Evolutionary conservation across 2,797 vertebrate genomes (phyloP).

Genomic region (Huso huso): DNA sequence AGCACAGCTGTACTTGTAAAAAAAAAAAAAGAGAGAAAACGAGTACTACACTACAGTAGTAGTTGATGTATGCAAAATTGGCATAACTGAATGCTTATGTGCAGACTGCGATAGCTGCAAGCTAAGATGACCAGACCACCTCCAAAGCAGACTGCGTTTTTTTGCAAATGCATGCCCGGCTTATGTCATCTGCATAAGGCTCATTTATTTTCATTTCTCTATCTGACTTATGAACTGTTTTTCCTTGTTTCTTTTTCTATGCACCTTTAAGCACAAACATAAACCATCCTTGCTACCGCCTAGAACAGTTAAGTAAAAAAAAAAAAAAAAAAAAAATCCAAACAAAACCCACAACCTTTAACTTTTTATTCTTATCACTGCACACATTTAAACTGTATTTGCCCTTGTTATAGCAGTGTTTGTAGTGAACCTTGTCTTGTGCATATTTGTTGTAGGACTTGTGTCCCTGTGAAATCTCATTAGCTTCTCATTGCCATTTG

Average conservation of each 20-base stretch:
- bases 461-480: constrained; percentile 65
- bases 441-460: constrained; percentile 63
- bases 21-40: too few relatives aligned
- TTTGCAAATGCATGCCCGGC: constrained; percentile 70
- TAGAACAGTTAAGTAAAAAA: constrained; percentile 99
- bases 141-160: constrained; percentile 9
- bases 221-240: constrained; percentile 94
- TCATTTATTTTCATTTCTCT: constrained; percentile 81
- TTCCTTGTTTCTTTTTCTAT: constrained; percentile 85
- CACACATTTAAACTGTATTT: constrained; percentile 49
- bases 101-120: constrained; percentile 45
- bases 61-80: neutral
- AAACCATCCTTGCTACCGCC: constrained; percentile 99
- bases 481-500: constrained; percentile 54
- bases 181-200: constrained; percentile 82
- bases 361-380: constrained; percentile 2
- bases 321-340: constrained; percentile 35
- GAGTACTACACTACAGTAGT: too few relatives aligned
- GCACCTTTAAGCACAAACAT: constrained; percentile 99
- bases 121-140: constrained; percentile 22
- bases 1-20: too few relatives aligned
- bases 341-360: constrained; percentile 3
- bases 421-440: constrained; percentile 64
- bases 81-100: constrained; percentile 16
- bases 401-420: constrained; percentile 68